Base-by-base conservation (phyloP, 2,888 invertebrate genomes). In the Netelia fuscicornis region DNA sequence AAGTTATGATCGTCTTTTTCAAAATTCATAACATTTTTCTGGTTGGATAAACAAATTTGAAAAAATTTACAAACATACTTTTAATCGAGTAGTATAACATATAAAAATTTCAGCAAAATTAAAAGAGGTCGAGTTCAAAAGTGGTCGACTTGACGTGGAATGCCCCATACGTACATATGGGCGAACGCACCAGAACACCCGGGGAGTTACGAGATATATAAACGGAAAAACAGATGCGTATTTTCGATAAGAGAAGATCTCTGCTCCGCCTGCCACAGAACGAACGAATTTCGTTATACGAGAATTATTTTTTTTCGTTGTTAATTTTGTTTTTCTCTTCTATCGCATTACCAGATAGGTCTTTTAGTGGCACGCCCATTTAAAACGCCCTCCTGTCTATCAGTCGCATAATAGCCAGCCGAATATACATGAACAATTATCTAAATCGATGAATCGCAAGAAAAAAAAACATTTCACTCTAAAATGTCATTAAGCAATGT, bases 171-270 rank as follows among this genome's bases (percentile, higher is more conserved):
- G 13, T 10, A 48, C 11, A 13, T 48, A 48, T 48, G 13, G 11
- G 11, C 48, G 44, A 11, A 60, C 20, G 48, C 17, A 77, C n/a
- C 60, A 10, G 68, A 11, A 44, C 2, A 60, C 77, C 37, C n/a
- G 23, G 44, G 20, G 48, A 70, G 20, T 56, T 56, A 56, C 56
- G 56, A 60, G 10, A 72, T 44, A 54, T 72, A 74, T 58, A 44
- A 70, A 75, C 70, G 70, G 78, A 78, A 79, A 79, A 83, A 83
- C 79, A 79, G 79, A 79, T 72, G 74, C 58, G 67, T 56, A 75
- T 62, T 74, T 62, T 62, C 68, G 83, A 83, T 83, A 83, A 83
- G 78, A 75, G 54, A 54, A 54, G 60, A 74, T 78, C 67, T 65
- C 71, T 54, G 71, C 56, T 71, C 30, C 5, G 82, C 48, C 77